phyloP scores from a whole-genome alignment of 2,888 invertebrate species.

The Lepidochrysops patricia region DNA sequence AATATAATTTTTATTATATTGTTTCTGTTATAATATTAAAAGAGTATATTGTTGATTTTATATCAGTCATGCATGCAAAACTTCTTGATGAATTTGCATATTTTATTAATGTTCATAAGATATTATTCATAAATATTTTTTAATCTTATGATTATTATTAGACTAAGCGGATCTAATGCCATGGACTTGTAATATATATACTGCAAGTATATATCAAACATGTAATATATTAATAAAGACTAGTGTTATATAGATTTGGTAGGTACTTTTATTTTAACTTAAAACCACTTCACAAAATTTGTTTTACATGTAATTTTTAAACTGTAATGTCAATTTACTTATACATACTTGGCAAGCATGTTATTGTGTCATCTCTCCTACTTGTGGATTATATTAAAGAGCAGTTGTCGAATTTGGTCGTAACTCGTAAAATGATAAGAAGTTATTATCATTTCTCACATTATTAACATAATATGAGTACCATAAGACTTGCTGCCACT shows the following conservation, averaged over 20 bases:
- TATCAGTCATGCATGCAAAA: constrained; percentile 4
- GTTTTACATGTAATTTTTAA: no score
- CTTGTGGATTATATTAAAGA: no score
- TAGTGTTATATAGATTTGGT: background rate
- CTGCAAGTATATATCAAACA: background rate
- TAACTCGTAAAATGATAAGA: no score
- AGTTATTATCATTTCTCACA: no score
- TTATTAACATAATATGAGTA: no score
- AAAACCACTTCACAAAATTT: background rate
- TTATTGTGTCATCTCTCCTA: no score
- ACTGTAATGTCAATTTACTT: no score
- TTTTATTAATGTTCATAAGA: background rate
- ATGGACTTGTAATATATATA: constrained; percentile 9
- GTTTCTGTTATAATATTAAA: constrained; percentile 21
- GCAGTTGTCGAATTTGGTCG: no score
- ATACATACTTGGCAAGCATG: no score
- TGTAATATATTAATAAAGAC: constrained; percentile 11
- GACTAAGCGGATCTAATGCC: background rate
- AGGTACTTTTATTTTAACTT: no score
- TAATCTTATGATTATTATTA: background rate
- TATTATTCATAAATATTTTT: background rate
- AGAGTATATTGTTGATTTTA: constrained; percentile 15
- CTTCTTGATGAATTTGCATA: background rate
- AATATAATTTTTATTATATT: constrained; percentile 25
- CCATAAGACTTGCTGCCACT: no score